These are phyloP conservation scores for Rhingia campestris DNA, from an alignment of 2,888 invertebrate genomes.

Conservation along the genomic window DNA sequence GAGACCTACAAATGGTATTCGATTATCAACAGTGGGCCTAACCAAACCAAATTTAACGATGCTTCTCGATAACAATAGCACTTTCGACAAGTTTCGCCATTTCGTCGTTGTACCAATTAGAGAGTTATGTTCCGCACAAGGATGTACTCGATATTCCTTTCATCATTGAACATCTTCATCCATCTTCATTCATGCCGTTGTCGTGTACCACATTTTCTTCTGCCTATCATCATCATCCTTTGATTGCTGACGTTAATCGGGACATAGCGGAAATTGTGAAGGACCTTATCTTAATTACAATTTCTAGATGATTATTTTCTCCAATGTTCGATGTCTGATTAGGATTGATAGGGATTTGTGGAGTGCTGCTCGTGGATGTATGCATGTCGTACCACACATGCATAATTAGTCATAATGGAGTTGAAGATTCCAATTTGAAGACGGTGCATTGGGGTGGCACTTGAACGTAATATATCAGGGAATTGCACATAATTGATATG, in stretches of 20 bases:
- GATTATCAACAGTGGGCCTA: background rate
- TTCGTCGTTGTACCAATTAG: constrained; percentile 24
- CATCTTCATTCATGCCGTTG: background rate
- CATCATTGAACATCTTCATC: background rate
- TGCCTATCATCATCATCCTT: constrained; percentile 9
- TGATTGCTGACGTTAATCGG: constrained; percentile 28
- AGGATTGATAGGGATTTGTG: constrained; percentile 12
- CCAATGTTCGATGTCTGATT: constrained; percentile 40
- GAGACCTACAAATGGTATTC: too few species aligned
- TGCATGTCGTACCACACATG: background rate
- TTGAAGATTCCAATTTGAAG: background rate
- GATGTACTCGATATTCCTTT: constrained; percentile 37
- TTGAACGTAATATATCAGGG: constrained; percentile 27
- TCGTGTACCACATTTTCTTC: background rate
- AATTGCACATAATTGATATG: constrained; percentile 23
- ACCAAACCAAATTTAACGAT: background rate
- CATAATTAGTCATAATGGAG: constrained; percentile 35
- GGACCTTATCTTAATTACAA: constrained; percentile 44
- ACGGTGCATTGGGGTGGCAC: background rate
- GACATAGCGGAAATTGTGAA: constrained; percentile 38
- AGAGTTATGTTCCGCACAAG: constrained; percentile 3
- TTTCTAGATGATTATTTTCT: constrained; percentile 34
- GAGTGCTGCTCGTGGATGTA: background rate
- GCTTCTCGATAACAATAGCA: background rate
- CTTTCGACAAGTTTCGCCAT: background rate